phyloP scores from a whole-genome alignment of 2,888 invertebrate species.

The Ceraclea dissimilis region DNA sequence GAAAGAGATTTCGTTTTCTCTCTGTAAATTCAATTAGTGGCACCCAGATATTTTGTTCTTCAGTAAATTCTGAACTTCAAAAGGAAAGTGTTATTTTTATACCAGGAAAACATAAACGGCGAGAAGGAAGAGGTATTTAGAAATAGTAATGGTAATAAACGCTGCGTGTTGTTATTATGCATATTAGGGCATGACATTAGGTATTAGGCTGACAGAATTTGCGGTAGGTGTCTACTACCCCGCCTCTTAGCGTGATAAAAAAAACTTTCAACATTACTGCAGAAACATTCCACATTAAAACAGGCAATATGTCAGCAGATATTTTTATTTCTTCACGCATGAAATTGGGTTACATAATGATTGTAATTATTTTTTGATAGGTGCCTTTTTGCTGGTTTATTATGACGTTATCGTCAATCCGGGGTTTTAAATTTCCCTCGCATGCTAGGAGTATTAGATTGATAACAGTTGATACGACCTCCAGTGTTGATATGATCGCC shows the following conservation, averaged over 20 bases:
- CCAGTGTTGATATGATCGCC: slow-evolving; percentile 13
- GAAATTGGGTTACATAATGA: not conserved
- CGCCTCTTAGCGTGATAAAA: slow-evolving; percentile 15
- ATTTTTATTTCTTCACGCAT: not conserved
- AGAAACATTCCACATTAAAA: not conserved
- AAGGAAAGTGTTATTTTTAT: not conserved
- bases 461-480: slow-evolving; percentile 20
- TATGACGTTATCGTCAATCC: not conserved
- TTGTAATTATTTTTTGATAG: not conserved
- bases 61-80: no score
- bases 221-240: slow-evolving; percentile 17
- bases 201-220: slow-evolving; percentile 19
- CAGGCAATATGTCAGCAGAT: not conserved
- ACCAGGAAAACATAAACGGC: slow-evolving; percentile 10
- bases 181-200: slow-evolving; percentile 20
- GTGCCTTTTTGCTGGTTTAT: not conserved
- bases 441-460: slow-evolving; percentile 18
- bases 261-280: not conserved
- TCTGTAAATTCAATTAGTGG: no score
- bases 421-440: slow-evolving; percentile 12
- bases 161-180: slow-evolving; percentile 24
- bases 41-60: no score
- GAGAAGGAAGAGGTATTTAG: not conserved
- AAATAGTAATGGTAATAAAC: not conserved
- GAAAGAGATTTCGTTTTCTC: no score